A percentile compares a stretch with the other conserved stretches of the same genome.
These are phyloP conservation scores for Trissolcus japonicus DNA, from an alignment of 2,888 invertebrate species.

Conservation along the genomic window DNA sequence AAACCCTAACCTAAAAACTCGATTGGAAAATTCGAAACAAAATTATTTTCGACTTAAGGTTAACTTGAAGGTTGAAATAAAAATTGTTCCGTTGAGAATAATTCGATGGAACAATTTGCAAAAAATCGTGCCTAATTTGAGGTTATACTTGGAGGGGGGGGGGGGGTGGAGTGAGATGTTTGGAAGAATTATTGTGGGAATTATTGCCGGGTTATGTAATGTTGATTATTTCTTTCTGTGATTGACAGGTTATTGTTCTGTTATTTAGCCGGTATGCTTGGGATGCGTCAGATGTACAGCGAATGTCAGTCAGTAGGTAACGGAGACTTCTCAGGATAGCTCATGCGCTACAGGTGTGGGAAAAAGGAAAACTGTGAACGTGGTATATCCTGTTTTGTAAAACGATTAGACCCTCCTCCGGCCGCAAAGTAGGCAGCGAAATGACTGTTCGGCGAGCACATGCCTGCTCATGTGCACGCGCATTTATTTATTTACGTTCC, in stretches of 20 bases:
- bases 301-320: slow-evolving; percentile 59
- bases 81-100: no score
- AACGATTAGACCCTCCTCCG: slow-evolving; percentile 42
- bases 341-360: slow-evolving; percentile 28
- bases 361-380: slow-evolving; percentile 49
- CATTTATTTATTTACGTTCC: slow-evolving; percentile 6
- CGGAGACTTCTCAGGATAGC: slow-evolving; percentile 43
- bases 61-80: not conserved
- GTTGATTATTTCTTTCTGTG: no score
- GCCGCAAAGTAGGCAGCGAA: slow-evolving; percentile 46
- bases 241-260: not conserved
- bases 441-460: slow-evolving; percentile 19
- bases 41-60: not conserved
- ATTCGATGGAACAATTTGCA: no score
- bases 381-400: slow-evolving; percentile 60
- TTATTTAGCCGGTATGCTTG: not conserved
- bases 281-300: not conserved
- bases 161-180: no score
- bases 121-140: no score
- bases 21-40: no score
- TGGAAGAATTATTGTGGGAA: no score
- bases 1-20: no score
- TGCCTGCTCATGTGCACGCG: not conserved
- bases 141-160: no score
- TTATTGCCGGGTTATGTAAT: no score